Conservation (phyloP, 2,888 invertebrate genomes). For the Drosophila ezoana region DNA sequence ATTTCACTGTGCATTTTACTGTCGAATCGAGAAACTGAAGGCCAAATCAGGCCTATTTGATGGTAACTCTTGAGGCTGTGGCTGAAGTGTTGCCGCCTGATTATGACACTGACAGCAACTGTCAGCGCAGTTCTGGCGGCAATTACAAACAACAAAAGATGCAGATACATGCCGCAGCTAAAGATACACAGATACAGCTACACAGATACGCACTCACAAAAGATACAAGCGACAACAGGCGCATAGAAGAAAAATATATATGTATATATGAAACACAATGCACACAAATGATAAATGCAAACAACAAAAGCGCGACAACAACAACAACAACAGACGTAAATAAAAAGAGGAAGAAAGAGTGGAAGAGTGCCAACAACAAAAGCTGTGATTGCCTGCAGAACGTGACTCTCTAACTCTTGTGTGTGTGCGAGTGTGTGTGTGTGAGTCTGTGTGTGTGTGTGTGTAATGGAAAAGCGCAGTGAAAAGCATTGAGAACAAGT, state of each 20-base stretch:
- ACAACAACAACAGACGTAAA: conserved; percentile 12
- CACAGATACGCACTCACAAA: conserved; percentile 44
- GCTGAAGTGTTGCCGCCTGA: conserved; percentile 63
- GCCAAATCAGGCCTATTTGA: conserved; percentile 21
- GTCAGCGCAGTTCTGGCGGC: conserved; percentile 52
- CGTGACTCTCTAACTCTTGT: conserved; percentile 37
- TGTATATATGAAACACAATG: conserved; percentile 24
- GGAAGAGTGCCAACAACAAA: conserved; percentile 57
- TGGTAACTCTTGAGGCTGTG: conserved; percentile 22
- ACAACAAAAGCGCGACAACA: conserved; percentile 57
- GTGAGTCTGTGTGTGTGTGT: conserved; percentile 15
- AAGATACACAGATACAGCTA: conserved; percentile 38
- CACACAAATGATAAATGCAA: conserved; percentile 61
- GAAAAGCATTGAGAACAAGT: conserved; percentile 71
- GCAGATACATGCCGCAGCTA: conserved; percentile 25
- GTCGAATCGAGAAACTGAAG: conserved; percentile 5
- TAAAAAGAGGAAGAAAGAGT: conserved; percentile 20
- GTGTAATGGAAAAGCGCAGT: conserved; percentile 57
- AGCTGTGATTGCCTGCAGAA: conserved; percentile 64
- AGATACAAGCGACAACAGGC: conserved; percentile 49
- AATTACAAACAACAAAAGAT: conserved; percentile 53
- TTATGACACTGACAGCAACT: conserved; percentile 72
- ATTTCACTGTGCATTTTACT: not conserved
- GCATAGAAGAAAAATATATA: conserved; percentile 3
- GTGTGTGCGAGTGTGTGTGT: conserved; percentile 15